These are phyloP conservation scores for Cataglyphis livida DNA, from an alignment of 2,888 invertebrate species.

Conservation along the genomic window DNA sequence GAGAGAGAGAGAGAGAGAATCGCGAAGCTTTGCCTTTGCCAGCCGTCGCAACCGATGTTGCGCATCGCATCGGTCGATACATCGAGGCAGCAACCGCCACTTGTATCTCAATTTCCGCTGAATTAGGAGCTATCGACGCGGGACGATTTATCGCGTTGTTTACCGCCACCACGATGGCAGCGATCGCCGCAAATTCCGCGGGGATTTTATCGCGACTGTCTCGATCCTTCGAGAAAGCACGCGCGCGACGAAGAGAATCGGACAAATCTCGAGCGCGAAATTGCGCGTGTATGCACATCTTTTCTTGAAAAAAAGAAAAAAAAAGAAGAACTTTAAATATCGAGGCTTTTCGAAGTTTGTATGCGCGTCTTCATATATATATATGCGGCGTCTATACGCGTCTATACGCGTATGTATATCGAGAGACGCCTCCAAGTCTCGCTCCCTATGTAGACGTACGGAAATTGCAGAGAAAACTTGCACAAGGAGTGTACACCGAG, in stretches of 20 bases:
- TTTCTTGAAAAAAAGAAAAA: too few species aligned
- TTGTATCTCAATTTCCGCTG: conserved; percentile 56
- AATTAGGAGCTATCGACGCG: conserved; percentile 53
- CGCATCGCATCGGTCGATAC: conserved; percentile 50
- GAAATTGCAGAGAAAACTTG: conserved; percentile 39
- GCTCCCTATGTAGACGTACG: background rate
- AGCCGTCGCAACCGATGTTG: conserved; percentile 39
- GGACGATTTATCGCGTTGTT: conserved; percentile 53
- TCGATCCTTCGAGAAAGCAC: background rate
- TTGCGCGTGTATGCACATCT: too few species aligned
- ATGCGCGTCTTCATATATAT: background rate
- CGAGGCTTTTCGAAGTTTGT: background rate
- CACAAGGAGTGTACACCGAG: conserved; percentile 28
- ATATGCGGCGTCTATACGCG: too few species aligned
- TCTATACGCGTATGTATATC: too few species aligned
- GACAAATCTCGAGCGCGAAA: background rate
- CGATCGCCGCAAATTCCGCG: conserved; percentile 31
- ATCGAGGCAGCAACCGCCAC: conserved; percentile 50
- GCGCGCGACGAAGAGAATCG: background rate
- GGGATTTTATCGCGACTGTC: background rate
- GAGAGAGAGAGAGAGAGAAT: background rate
- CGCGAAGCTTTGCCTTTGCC: conserved; percentile 42
- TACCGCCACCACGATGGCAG: conserved; percentile 30
- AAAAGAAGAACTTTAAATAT: background rate
- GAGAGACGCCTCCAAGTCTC: background rate